Conservation (phyloP, 2,113 vertebrate genomes). For the Otolemur garnettii region DNA sequence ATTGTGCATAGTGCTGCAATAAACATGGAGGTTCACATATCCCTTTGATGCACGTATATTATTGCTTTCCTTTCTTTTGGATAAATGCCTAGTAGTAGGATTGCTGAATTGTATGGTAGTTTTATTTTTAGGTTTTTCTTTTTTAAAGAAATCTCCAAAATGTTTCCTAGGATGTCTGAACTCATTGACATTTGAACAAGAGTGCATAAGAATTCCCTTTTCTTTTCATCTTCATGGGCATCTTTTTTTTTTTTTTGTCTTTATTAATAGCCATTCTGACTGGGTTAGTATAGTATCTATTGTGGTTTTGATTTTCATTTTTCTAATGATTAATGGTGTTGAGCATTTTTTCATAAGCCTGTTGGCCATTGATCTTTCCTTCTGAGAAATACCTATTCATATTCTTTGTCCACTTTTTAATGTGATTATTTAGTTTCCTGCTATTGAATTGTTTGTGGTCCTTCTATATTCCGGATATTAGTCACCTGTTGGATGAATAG, state of each 20-base stretch:
- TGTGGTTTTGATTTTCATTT: neutral
- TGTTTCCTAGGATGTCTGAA: too few relatives aligned
- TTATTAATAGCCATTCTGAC: neutral
- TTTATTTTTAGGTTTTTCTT: too few relatives aligned
- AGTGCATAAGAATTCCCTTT: neutral
- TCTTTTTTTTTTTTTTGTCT: neutral
- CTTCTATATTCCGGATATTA: neutral
- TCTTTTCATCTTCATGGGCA: neutral
- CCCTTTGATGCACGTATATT: too few relatives aligned
- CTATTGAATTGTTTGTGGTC: neutral
- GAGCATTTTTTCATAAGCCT: neutral
- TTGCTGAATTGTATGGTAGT: too few relatives aligned
- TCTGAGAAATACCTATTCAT: neutral
- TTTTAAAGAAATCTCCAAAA: too few relatives aligned
- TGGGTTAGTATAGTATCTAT: neutral
- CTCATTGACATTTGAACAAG: too few relatives aligned
- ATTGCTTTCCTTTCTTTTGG: too few relatives aligned
- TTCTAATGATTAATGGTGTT: neutral
- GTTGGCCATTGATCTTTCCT: neutral
- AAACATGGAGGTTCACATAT: too few relatives aligned
- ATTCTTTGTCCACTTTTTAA: neutral
- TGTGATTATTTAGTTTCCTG: neutral
- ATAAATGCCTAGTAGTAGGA: too few relatives aligned
- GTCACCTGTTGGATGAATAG: neutral
- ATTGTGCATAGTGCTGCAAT: too few relatives aligned